phyloP scores from a whole-genome alignment of 2,797 vertebrate genomes.

The Peromyscus aztecus region DNA sequence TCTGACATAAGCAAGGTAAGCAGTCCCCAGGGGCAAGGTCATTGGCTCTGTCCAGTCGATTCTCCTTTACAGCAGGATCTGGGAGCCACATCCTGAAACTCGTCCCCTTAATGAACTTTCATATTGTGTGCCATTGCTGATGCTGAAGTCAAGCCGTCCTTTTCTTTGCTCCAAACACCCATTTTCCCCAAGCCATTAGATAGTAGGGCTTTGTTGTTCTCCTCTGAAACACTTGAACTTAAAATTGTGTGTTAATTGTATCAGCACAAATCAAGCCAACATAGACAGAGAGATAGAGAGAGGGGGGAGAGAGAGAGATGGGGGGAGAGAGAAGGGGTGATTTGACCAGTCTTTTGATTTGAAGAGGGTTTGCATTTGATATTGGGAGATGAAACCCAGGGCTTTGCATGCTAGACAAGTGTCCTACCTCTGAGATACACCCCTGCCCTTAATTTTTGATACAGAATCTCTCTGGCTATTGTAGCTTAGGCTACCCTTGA shows the following conservation, averaged over 20 bases:
- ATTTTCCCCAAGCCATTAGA: background rate
- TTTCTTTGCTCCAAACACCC: background rate
- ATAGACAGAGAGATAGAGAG: background rate
- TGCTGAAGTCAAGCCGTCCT: background rate
- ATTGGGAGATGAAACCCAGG: background rate
- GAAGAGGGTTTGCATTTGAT: background rate
- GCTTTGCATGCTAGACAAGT: background rate
- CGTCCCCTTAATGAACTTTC: background rate
- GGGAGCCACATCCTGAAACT: background rate
- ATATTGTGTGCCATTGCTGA: background rate
- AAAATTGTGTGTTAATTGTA: background rate
- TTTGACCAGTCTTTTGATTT: background rate
- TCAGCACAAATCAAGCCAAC: background rate
- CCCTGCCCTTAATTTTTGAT: background rate
- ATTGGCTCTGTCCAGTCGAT: rapidly evolving
- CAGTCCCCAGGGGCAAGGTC: rapidly evolving
- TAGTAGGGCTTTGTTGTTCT: background rate
- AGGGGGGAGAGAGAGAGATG: no score
- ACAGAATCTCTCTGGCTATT: background rate
- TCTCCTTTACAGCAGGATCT: background rate
- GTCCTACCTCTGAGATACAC: background rate
- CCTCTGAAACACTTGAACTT: background rate
- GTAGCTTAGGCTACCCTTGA: background rate
- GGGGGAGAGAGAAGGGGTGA: no score
- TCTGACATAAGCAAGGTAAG: constrained; percentile 97